Conservation (phyloP, 2,888 invertebrate species). For the Macropis europaea region DNA sequence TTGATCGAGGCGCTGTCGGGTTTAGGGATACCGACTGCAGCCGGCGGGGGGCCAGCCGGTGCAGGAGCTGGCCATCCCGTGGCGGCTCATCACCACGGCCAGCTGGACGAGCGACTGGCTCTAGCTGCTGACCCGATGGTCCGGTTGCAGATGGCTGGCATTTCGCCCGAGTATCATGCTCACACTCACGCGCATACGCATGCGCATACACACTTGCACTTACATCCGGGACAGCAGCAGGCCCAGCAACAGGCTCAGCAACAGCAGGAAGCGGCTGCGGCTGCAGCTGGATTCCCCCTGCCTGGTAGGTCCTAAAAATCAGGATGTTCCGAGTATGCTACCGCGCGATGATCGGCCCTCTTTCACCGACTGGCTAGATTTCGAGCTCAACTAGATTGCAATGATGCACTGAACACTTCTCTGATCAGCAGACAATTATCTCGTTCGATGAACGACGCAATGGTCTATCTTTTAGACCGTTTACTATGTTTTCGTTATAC, state of each 20-base stretch:
- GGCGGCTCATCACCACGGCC: conserved; percentile 84
- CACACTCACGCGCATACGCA: conserved; percentile 96
- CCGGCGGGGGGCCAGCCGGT: conserved; percentile 79
- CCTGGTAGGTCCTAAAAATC: conserved; percentile 78
- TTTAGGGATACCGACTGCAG: conserved; percentile 79
- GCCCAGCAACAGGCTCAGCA: conserved; percentile 82
- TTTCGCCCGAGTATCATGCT: conserved; percentile 93
- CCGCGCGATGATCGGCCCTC: conserved; percentile 47
- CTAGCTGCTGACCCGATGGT: conserved; percentile 95
- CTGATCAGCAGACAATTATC: no score
- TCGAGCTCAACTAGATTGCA: background rate
- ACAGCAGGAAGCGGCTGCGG: conserved; percentile 84
- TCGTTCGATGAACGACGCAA: no score
- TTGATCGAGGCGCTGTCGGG: conserved; percentile 73
- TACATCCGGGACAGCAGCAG: conserved; percentile 89
- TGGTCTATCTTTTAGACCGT: no score
- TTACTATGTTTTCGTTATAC: no score
- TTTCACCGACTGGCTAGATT: conserved; percentile 31
- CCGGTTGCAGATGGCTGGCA: conserved; percentile 95
- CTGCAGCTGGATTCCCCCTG: conserved; percentile 80
- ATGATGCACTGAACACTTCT: no score
- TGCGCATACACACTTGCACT: conserved; percentile 94
- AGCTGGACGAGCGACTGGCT: conserved; percentile 89
- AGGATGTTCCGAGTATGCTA: conserved; percentile 66
- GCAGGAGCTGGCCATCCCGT: conserved; percentile 81